Percentiles rank a stretch among this genome's conserved stretches.
These are phyloP conservation scores for Cettia cetti DNA, from an alignment of 2,113 vertebrate genomes.

Conservation along the genomic window DNA sequence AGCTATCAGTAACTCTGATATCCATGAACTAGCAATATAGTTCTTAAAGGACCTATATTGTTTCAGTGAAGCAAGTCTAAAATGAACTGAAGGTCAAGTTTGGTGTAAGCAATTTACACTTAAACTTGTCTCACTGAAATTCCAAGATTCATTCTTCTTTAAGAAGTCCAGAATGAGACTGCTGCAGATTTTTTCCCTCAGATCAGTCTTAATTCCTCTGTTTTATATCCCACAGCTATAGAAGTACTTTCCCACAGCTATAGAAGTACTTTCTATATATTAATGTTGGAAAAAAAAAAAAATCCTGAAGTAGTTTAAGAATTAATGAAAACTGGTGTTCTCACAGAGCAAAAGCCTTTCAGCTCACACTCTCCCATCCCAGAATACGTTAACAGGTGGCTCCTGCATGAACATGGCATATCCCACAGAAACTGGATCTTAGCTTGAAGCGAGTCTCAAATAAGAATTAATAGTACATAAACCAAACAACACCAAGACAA, in stretches of 20 bases:
- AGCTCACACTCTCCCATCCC: background rate
- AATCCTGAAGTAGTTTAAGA: background rate
- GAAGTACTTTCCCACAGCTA: no score
- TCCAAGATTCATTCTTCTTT: background rate
- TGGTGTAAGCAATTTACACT: background rate
- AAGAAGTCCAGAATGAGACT: background rate
- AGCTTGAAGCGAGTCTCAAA: background rate
- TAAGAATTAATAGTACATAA: background rate
- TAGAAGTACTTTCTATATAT: background rate
- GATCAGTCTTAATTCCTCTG: background rate
- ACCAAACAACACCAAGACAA: background rate
- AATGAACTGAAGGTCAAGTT: background rate
- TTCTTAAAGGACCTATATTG: background rate
- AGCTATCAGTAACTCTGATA: background rate
- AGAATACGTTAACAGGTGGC: background rate
- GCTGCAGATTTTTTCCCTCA: background rate
- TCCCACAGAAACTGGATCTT: background rate
- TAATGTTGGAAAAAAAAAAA: background rate
- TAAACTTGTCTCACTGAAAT: background rate
- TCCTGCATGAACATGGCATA: background rate
- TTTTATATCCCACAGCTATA: background rate
- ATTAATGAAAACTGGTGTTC: background rate
- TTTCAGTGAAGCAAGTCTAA: background rate
- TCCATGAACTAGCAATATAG: background rate
- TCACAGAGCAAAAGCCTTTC: background rate